Base-by-base conservation (phyloP, 2,113 vertebrate species). In the Rhinopithecus roxellana region DNA sequence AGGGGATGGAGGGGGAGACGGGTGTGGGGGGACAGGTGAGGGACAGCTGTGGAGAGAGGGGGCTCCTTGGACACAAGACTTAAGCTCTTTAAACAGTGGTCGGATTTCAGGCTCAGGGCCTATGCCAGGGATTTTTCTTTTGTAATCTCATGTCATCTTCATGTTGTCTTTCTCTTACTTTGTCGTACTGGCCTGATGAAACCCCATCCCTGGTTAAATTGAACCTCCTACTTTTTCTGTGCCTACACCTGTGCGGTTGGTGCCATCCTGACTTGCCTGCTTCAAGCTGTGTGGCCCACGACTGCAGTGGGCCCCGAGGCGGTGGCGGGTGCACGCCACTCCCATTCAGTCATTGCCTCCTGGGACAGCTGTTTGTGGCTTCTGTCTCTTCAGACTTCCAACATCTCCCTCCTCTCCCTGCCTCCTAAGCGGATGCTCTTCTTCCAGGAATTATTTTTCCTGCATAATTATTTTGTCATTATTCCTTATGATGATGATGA, bases 321-420 rank as follows among this genome's bases (percentile, higher is more conserved):
- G 9, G 13, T 9, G 5, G 50, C 2, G 2, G 23, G 38, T 14
- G 32, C 38, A 30, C 3, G 2, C 1, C 1, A 27, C 35, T 17
- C 67, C 3, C 1, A 6, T 38, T 20, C 30, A 3, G 12, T 35
- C 35, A 4, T 43, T 5, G 32, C 25, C 43, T 72, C 22, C 50
- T 43, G 30, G 27, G 32, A 27, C 50, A 38, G 59, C 67, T 64
- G 0, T 64, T 80, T 20, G 2, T 30, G 22, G 70, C 59, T 45
- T 40, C 11, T 57, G 2, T 45, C 5, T 48, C 64, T 57, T 61
- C 5, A 52, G 23, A 45, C 20, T 57, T 72, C 59, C 6, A 8
- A 1, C 20, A 5, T 38, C 48, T 80, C 55, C 13, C 12, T 64
- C 14, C 32, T 43, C 16, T 69, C 32, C 20, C 5, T 17, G 35